Base-by-base conservation (phyloP, 2,113 vertebrate genomes). In the Eupsittula cactorum region DNA sequence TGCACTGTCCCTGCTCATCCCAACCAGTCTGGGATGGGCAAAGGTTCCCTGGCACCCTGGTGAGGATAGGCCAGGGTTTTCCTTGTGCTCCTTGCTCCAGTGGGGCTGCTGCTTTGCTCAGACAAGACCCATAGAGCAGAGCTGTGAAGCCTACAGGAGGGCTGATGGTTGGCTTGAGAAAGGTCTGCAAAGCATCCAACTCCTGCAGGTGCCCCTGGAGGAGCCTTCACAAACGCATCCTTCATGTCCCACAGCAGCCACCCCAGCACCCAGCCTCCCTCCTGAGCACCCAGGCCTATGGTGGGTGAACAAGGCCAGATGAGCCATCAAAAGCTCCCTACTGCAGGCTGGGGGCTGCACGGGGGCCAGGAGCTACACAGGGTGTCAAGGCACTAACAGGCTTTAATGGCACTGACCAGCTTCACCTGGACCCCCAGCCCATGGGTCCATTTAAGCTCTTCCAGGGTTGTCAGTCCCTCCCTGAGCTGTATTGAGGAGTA, bases 401-500 rank as follows among this genome's bases (percentile, higher is more conserved):
- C 4, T 7, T 12, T 21, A 29, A 14, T 21, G 37, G 6, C 67
- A 11, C 4, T 37, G 15, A 64, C 2, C 78, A 82, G 55, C 20
- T 7, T 8, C 89, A 53, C 24, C 42, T 73, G 68, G 15, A 18
- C 3, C 21, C 25, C 25, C 70, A 80, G 44, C 46, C 31, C 31
- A 12, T 3, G 70, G 25, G 10, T 17, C 18, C n/a, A 7, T 75
- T 70, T 59, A 21, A 77, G 39, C 50, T 57, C 64, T 75, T 24
- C n/a, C 63, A 31, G 47, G 69, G 7, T 3, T 13, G 2, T 14
- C 7, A 18, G 4, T 27, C 10, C 8, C 2, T 46, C 2, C 0
- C 3, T 29, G 3, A 64, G 44, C 1, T 50, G 8, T 4, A 1
- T 0, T 24, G 44, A n/a, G n/a, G 12, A 19, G 11, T 14, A 12